phyloP scores from a whole-genome alignment of 2,113 vertebrate genomes.

The Irena cyanogastra region DNA sequence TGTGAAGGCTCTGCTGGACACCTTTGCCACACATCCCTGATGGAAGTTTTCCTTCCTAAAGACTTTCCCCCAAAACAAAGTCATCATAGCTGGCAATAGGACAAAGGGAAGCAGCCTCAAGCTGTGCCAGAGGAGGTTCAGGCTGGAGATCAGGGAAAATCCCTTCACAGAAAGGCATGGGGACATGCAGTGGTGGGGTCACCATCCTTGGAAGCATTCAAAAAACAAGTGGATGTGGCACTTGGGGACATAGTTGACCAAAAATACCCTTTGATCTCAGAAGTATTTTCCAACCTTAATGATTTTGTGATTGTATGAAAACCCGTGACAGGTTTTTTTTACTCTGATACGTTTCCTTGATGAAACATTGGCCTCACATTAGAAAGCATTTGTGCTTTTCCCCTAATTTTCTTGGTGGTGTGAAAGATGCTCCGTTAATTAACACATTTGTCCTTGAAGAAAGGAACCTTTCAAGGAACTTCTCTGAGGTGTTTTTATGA shows the following conservation, averaged over 20 bases:
- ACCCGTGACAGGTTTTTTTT: neutral
- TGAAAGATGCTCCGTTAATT: neutral
- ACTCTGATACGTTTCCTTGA: neutral
- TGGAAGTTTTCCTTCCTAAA: neutral
- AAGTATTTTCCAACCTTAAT: neutral
- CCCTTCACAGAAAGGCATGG: neutral
- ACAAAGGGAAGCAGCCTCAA: neutral
- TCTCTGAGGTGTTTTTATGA: neutral
- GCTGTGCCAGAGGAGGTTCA: neutral
- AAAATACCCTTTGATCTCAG: neutral
- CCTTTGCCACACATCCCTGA: neutral
- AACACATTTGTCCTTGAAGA: neutral
- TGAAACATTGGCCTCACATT: neutral
- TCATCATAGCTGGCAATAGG: neutral
- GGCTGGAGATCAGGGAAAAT: neutral
- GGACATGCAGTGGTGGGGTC: neutral
- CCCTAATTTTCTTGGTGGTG: neutral
- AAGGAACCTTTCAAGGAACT: neutral
- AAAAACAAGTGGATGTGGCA: neutral
- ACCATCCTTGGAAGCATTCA: neutral
- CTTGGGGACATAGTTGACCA: neutral
- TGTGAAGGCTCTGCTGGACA: neutral
- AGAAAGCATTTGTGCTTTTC: neutral
- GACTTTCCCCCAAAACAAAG: neutral
- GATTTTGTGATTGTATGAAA: neutral